These are phyloP conservation scores for Xestia ashworthii DNA, from an alignment of 2,888 invertebrate species.

Conservation along the genomic window DNA sequence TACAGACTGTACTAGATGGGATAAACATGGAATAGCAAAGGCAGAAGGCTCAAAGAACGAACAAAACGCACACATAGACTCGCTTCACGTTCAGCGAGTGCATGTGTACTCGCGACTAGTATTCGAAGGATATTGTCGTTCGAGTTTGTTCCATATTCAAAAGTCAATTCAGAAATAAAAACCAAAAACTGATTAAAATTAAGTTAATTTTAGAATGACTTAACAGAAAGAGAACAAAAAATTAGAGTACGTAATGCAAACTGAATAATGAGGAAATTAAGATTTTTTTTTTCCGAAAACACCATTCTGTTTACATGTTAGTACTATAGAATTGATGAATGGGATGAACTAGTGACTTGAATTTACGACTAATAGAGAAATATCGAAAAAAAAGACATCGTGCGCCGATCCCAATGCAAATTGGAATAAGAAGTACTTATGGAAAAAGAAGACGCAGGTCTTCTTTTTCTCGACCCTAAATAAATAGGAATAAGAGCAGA, in stretches of 20 bases:
- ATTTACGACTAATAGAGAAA: too few relatives aligned
- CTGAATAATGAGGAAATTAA: neutral
- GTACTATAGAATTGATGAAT: neutral
- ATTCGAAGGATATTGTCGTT: neutral
- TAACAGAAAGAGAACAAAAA: neutral
- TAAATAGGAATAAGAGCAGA: neutral
- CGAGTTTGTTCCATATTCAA: neutral
- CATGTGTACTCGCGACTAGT: too few relatives aligned
- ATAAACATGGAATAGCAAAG: neutral
- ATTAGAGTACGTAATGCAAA: neutral
- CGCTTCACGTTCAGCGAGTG: neutral
- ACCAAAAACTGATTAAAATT: neutral
- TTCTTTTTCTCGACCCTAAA: neutral
- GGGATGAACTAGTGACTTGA: too few relatives aligned
- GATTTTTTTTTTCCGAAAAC: neutral
- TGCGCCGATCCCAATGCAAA: too few relatives aligned
- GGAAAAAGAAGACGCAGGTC: neutral
- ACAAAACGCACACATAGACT: too few relatives aligned
- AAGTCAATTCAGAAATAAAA: neutral
- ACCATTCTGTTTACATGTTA: neutral
- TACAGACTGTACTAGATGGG: constrained; percentile 21
- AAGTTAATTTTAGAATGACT: neutral
- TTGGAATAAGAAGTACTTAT: neutral
- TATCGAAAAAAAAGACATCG: too few relatives aligned
- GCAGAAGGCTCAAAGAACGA: constrained; percentile 4